Evolutionary conservation across 2,797 vertebrate species (phyloP), one percentile per base, ranked within the genome.

Genomic region (Momotus momota): DNA sequence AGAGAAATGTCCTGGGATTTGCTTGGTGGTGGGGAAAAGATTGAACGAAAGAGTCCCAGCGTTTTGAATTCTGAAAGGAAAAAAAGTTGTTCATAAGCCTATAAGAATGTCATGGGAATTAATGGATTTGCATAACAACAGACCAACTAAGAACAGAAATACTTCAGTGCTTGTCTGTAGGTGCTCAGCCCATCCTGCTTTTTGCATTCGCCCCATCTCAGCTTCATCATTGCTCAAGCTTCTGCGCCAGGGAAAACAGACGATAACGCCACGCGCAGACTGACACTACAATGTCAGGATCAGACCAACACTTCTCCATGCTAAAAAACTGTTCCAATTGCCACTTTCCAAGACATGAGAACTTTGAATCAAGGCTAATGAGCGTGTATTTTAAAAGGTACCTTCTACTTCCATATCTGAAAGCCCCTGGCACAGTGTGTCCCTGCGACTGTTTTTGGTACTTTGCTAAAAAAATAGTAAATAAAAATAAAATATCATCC

Each of bases 271-370:
- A 61, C 2, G 9, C 57, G 61, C 72, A 91, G 61, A 65, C 57
- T 81, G 93, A 77, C 45, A 69, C 38, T 71, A 81, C 71, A 43
- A 86, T 94, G 79, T 87, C 81, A 90, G 75, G 69, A 88, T 79
- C 4, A 1, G 90, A 90, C 79, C 95, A 92, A 82, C 81, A 81
- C 17, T 90, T 86, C 91, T 90, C 49, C 82, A 71, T 65, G 82
- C 85, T 94, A 86, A 81, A 92, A 94, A 91, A 57, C 69, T 88
- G 75, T 74, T 95, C 66, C 49, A 29, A 22, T 22, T 86, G 45
- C 13, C 75, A 69, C 33, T 71, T 81, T 14, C 45, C 26, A 52
- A 94, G 52, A 38, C 35, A 45, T 0, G 2, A 60, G 43, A 57
- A 71, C 79, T 91, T 67, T 69, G 33, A 74, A 52, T 57, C 55